Base-by-base conservation (phyloP, 2,113 vertebrate species). In the Trachemys scripta region DNA sequence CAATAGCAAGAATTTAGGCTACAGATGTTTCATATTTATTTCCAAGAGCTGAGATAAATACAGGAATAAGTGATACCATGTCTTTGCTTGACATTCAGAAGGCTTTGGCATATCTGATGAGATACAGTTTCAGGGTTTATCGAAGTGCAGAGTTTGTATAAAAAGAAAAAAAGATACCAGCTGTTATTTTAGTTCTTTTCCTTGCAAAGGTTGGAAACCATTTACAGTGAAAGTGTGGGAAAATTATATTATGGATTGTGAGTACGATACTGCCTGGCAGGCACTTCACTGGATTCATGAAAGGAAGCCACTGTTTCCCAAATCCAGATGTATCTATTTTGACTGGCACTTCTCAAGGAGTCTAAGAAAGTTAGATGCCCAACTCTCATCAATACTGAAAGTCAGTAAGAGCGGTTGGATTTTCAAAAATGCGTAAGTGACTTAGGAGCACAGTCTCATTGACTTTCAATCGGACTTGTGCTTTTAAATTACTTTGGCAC, bases 11-110 rank as follows among this genome's bases (percentile, higher is more conserved):
- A 95, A 95, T 96, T 97, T 51, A 92, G 89, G 29, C 90, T 95
- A 89, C 92, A 96, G 94, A 92, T 97, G 92, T 96, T 96, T 95
- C 4, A 1, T 95, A 88, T 95, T 97, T 96, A 72, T 92, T 96
- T 95, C 96, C 95, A 94, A 96, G 94, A 92, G 91, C 93, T 86
- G 94, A 97, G 96, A 96, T 95, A 94, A 95, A 95, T 91, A 82
- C 65, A 38, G 94, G 84, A 96, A 75, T 93, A 95, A 98, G 89
- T 10, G 65, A 92, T 93, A 82, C 93, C 83, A 56, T 92, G 92
- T 94, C 95, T 97, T 94, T 96, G 95, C 76, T 94, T 97, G 95
- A 95, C 79, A n/a, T 94, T 96, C 89, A 56, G 94, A 91, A 96
- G 85, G 92, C 93, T 94, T 90, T 95, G 89, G 93, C 1, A 0